These are phyloP conservation scores for Albula glossodonta DNA, from an alignment of 2,113 vertebrate species.

Conservation along the genomic window DNA sequence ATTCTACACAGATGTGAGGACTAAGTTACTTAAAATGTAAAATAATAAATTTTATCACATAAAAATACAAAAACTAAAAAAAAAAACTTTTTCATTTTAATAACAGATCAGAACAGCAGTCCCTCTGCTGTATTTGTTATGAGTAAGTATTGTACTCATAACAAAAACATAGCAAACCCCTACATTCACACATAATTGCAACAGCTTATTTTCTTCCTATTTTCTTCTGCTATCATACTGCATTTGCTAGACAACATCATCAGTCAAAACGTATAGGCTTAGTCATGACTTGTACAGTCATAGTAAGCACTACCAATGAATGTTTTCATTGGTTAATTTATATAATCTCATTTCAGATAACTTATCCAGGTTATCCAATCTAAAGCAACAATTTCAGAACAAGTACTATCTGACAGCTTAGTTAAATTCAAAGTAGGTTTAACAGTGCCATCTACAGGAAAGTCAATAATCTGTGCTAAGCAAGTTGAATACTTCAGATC, in stretches of 20 bases:
- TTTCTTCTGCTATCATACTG: background rate
- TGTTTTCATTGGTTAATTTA: too few relatives aligned
- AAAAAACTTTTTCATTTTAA: background rate
- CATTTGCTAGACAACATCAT: background rate
- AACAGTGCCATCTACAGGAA: conserved; percentile 29
- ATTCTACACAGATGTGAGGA: too few relatives aligned
- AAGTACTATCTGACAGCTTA: background rate
- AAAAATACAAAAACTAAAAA: too few relatives aligned
- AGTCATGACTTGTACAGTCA: background rate
- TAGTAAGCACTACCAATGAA: too few relatives aligned
- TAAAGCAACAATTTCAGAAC: background rate
- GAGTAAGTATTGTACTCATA: too few relatives aligned
- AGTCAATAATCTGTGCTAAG: background rate
- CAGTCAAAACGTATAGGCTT: background rate
- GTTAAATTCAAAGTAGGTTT: background rate
- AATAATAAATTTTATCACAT: too few relatives aligned
- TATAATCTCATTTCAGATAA: too few relatives aligned
- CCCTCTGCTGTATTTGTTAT: background rate
- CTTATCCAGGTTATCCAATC: background rate
- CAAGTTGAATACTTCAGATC: background rate
- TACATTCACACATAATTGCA: too few relatives aligned
- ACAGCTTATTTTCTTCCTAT: too few relatives aligned
- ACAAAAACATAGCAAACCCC: too few relatives aligned
- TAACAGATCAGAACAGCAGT: background rate
- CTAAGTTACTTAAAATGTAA: too few relatives aligned